A percentile compares a stretch with the other conserved stretches of the same genome.
phyloP scores from a whole-genome alignment of 2,888 invertebrate genomes.

The Formica aserva region DNA sequence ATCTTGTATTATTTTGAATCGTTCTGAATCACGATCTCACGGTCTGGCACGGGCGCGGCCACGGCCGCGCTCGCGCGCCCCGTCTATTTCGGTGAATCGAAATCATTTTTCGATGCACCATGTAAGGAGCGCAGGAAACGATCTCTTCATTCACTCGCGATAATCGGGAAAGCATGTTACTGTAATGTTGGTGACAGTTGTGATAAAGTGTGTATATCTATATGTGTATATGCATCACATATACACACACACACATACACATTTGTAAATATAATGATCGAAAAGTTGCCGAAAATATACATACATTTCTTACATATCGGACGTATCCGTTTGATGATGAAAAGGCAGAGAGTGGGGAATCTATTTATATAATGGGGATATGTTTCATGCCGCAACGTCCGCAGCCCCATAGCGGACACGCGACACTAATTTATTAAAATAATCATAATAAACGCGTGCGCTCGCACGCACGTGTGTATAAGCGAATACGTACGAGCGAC shows the following conservation, averaged over 20 bases:
- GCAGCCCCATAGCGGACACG: conserved; percentile 77
- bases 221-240: conserved; percentile 49
- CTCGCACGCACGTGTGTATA: too few relatives aligned
- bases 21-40: conserved; percentile 62
- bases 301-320: conserved; percentile 82
- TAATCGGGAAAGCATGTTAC: conserved; percentile 59
- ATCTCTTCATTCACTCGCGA: conserved; percentile 40
- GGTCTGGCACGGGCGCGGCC: conserved; percentile 16
- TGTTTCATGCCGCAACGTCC: conserved; percentile 84
- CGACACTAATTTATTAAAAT: conserved; percentile 81
- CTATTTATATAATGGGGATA: conserved; percentile 84
- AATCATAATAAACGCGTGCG: conserved; percentile 51
- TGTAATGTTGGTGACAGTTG: not conserved
- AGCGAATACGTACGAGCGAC: too few relatives aligned
- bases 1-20: conserved; percentile 52
- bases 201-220: conserved; percentile 10
- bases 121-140: conserved; percentile 60
- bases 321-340: conserved; percentile 64
- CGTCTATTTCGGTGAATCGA: conserved; percentile 71
- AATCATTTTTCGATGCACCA: conserved; percentile 72
- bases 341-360: conserved; percentile 78
- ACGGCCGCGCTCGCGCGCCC: conserved; percentile 59
- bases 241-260: not conserved
- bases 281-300: conserved; percentile 65
- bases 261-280: not conserved